Evolutionary conservation across 2,888 invertebrate genomes (phyloP).

Genomic region (Cosmopolites sordidus): DNA sequence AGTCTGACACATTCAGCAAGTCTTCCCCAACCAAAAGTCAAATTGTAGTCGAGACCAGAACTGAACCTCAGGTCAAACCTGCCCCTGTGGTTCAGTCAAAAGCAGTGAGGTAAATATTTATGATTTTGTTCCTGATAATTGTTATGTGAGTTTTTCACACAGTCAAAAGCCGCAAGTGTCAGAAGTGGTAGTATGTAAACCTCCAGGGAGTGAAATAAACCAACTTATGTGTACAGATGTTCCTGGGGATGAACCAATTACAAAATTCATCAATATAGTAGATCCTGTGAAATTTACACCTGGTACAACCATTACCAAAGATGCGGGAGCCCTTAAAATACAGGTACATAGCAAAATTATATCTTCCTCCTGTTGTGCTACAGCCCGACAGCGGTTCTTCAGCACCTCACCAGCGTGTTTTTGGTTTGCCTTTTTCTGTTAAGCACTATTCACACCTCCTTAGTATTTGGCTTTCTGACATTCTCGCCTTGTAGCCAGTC

Average conservation of each 20-base stretch:
- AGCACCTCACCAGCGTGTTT: no score
- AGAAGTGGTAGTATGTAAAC: slow-evolving; percentile 31
- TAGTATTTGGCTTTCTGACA: no score
- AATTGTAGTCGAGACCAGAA: slow-evolving; percentile 71
- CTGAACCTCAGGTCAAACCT: slow-evolving; percentile 42
- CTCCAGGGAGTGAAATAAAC: slow-evolving; percentile 46
- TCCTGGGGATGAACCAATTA: slow-evolving; percentile 47
- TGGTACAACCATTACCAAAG: slow-evolving; percentile 41
- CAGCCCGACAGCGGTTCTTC: no score
- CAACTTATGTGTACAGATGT: slow-evolving; percentile 47
- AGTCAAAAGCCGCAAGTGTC: slow-evolving; percentile 19
- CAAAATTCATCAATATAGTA: slow-evolving; percentile 45
- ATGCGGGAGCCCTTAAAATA: slow-evolving; percentile 40
- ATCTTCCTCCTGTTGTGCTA: no score
- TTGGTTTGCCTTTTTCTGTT: no score
- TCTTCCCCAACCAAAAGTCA: slow-evolving; percentile 75
- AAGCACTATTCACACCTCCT: no score
- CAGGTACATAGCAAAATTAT: no score
- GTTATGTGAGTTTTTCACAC: no score
- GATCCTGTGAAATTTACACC: slow-evolving; percentile 44
- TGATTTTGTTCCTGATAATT: neutral
- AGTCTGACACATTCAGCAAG: slow-evolving; percentile 65
- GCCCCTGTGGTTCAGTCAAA: slow-evolving; percentile 20
- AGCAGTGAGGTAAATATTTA: slow-evolving; percentile 16
- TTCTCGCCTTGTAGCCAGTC: neutral